Evolutionary conservation across 2,888 invertebrate genomes (phyloP), one percentile per base, ranked within the genome.

Genomic region (Phytoseiulus persimilis): DNA sequence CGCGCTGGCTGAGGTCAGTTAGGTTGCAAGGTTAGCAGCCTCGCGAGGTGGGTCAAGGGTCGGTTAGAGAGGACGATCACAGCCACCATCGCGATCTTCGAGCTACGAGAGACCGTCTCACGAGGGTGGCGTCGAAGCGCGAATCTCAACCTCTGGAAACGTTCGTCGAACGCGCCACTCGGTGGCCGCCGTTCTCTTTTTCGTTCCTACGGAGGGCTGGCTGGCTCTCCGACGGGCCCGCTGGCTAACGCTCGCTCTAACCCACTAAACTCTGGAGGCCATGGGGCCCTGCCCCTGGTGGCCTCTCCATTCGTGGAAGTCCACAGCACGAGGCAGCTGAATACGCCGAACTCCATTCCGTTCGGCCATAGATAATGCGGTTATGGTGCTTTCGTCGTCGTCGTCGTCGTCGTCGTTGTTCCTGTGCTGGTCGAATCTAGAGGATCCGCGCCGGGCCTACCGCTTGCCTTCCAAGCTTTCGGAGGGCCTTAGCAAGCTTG

Each of bases 201-300:
- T 28, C 65, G 5, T 14, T 65, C 65, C 65, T 14, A 65, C 28
- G 65, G 28, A 28, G 18, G 65, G 46, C 46, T 46, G 46, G 46
- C 46, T 14, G 46, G n/a, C n/a, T n/a, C n/a, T n/a, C n/a, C n/a
- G n/a, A 65, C 65, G 23, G 65, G 65, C 65, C 65, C 23, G 65
- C 18, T 28, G 65, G 28, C 87, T 45, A 87, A 87, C 45, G 18
- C n/a, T n/a, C 87, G n/a, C 32, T 87, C 39, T 87, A 87, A 87
- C 87, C 32, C 87, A 87, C 5, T 87, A 45, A 87, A 87, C 87
- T 87, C 87, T 33, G 32, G 32, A 87, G 87, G 87, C 87, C 87
- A 33, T 87, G 87, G 87, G 87, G 87, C 87, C 87, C 87, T 65
- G 65, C 65, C 65, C 65, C 18, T 65, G 11, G 65, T 65, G 65